phyloP scores from a whole-genome alignment of 1,140 invertebrate genomes.

The Zelostemma sp. region DNA sequence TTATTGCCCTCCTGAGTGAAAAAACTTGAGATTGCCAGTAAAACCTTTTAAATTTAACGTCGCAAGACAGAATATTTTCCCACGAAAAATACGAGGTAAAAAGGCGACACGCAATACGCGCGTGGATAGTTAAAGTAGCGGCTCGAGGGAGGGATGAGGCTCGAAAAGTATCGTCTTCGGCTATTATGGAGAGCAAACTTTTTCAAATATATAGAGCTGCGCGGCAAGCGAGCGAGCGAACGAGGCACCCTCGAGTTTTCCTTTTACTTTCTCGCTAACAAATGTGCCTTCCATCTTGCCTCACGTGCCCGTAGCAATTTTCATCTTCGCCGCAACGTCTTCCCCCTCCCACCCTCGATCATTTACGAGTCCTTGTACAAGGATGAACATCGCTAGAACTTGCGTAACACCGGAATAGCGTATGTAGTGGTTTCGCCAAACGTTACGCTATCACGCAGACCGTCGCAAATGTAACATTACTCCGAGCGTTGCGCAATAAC shows the following conservation, averaged over 20 bases:
- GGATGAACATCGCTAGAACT: constrained; percentile 22
- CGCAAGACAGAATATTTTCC: constrained; percentile 28
- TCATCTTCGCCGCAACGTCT: neutral
- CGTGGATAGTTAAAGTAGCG: constrained; percentile 26
- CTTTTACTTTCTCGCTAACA: constrained; percentile 19
- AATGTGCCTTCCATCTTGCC: constrained; percentile 23
- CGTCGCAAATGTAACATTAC: constrained; percentile 20
- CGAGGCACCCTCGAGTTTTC: neutral
- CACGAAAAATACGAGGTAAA: constrained; percentile 1
- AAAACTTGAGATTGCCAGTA: constrained; percentile 40
- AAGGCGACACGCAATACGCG: constrained; percentile 20
- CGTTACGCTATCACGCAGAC: constrained; percentile 18
- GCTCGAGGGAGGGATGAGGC: constrained; percentile 15
- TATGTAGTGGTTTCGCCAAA: constrained; percentile 24
- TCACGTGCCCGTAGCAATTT: constrained; percentile 16
- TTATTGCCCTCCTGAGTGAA: constrained; percentile 45
- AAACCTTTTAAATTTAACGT: constrained; percentile 26
- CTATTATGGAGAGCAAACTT: constrained; percentile 34
- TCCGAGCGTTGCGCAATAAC: constrained; percentile 19
- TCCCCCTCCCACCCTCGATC: neutral
- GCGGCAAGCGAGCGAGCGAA: neutral
- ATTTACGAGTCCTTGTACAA: constrained; percentile 28
- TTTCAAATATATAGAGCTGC: constrained; percentile 10
- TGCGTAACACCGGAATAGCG: constrained; percentile 28
- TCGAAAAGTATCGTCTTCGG: constrained; percentile 1